These are phyloP conservation scores for Sebastes goodei DNA, from an alignment of 2,797 vertebrate genomes.

Conservation along the genomic window DNA sequence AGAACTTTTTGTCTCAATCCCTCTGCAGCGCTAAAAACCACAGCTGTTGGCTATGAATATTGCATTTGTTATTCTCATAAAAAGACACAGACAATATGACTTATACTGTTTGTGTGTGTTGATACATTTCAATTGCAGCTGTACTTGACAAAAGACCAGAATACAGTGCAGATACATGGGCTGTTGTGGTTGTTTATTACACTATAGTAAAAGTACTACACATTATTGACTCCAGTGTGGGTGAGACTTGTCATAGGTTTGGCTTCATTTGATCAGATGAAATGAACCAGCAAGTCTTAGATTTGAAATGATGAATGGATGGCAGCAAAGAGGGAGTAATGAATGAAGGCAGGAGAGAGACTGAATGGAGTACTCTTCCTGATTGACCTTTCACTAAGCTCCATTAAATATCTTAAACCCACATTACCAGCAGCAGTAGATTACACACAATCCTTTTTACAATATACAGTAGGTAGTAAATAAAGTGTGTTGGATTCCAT, in stretches of 20 bases:
- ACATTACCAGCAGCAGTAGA: conserved; percentile 24
- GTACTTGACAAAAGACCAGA: not conserved
- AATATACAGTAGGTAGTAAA: conserved; percentile 3
- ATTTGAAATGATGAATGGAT: conserved; percentile 13
- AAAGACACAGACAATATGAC: not conserved
- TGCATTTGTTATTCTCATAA: not conserved
- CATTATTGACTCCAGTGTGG: not conserved
- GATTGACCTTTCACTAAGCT: conserved; percentile 43
- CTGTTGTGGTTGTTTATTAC: not conserved
- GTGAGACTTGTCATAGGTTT: not conserved
- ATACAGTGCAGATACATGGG: not conserved
- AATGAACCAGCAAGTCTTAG: not conserved
- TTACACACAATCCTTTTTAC: conserved; percentile 24
- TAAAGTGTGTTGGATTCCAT: conserved; percentile 17
- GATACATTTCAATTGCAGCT: not conserved
- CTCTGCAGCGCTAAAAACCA: not conserved
- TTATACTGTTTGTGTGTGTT: not conserved
- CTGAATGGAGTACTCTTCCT: conserved; percentile 33
- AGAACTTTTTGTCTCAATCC: conserved; percentile 2
- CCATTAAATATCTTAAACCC: conserved; percentile 46
- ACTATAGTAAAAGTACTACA: not conserved
- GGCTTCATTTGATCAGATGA: not conserved
- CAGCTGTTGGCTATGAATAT: not conserved
- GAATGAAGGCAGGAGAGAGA: conserved; percentile 13
- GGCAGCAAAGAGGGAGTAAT: not conserved